A percentile compares a stretch with the other conserved stretches of the same genome.
These are phyloP conservation scores for Helostoma temminkii DNA, from an alignment of 2,797 vertebrate genomes.

Conservation along the genomic window DNA sequence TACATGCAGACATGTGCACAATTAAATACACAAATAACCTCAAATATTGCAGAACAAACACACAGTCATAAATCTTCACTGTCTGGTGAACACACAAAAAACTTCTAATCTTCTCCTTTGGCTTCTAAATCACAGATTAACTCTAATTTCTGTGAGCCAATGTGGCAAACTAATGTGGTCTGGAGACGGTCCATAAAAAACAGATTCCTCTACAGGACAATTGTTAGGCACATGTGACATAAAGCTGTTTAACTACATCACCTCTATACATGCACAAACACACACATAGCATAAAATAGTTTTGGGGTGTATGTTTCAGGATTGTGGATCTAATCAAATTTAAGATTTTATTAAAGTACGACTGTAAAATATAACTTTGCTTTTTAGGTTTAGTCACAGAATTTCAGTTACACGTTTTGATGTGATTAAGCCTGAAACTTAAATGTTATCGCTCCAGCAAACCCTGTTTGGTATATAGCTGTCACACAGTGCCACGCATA, in stretches of 20 bases:
- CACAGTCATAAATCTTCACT: background rate
- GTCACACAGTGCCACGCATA: background rate
- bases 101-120: constrained; percentile 22
- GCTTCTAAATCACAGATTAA: constrained; percentile 39
- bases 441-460: too few relatives aligned
- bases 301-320: too few relatives aligned
- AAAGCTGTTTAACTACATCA: background rate
- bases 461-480: too few relatives aligned
- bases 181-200: constrained; percentile 14
- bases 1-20: background rate
- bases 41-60: background rate
- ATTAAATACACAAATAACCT: constrained; percentile 2
- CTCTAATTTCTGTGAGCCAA: constrained; percentile 12
- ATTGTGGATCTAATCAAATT: background rate
- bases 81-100: constrained; percentile 28
- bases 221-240: background rate
- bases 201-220: background rate
- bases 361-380: background rate
- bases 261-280: background rate
- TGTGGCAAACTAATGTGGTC: background rate
- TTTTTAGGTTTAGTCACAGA: background rate
- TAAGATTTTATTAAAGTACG: background rate
- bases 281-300: background rate
- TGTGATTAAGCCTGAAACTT: constrained; percentile 1
- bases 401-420: background rate